phyloP scores from a whole-genome alignment of 2,888 invertebrate genomes.

The Philonicus albiceps region DNA sequence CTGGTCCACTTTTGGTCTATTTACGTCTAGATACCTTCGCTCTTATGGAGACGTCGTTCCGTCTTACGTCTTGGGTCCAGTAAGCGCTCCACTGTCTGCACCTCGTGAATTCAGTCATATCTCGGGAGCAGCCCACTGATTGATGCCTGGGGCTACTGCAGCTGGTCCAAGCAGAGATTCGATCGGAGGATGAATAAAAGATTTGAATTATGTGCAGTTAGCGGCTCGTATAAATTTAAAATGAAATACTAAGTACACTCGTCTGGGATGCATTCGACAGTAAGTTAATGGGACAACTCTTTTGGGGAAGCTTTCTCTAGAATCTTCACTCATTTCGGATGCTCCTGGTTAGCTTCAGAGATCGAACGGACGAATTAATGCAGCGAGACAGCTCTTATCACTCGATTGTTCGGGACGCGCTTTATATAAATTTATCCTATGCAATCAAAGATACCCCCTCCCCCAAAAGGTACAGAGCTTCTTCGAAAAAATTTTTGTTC shows the following conservation, averaged over 20 bases:
- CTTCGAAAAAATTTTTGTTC: not conserved
- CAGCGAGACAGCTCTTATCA: not conserved
- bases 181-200: not conserved
- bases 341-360: not conserved
- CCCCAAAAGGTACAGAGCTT: not conserved
- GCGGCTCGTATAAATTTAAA: slow-evolving; percentile 5
- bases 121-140: not conserved
- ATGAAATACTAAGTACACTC: not conserved
- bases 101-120: slow-evolving; percentile 5
- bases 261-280: not conserved
- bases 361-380: not conserved
- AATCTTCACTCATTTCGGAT: not conserved
- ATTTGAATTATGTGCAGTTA: slow-evolving; percentile 35
- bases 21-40: not conserved
- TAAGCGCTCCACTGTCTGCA: not conserved
- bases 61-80: not conserved
- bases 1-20: slow-evolving; percentile 29
- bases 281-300: not conserved
- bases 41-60: not conserved
- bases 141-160: not conserved
- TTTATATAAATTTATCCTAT: not conserved
- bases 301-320: not conserved
- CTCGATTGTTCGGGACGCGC: not conserved
- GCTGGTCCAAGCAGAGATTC: not conserved
- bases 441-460: not conserved